Conservation (phyloP, 2,888 invertebrate genomes). For the Drosophila fulvimacula region DNA sequence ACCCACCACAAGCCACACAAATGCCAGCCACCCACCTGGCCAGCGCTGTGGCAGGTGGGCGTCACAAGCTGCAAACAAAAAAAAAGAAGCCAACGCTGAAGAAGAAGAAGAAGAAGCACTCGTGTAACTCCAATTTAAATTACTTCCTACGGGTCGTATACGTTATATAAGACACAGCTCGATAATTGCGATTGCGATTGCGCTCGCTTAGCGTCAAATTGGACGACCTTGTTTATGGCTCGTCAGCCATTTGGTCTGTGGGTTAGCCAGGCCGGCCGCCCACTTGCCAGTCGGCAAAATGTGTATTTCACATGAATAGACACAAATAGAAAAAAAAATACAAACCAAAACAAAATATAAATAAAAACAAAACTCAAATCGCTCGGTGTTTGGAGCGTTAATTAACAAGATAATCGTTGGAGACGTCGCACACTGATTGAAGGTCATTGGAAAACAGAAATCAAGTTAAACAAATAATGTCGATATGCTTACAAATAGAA, state of each 20-base stretch:
- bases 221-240: constrained; percentile 47
- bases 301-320: constrained; percentile 35
- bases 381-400: constrained; percentile 41
- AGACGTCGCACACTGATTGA: constrained; percentile 46
- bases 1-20: constrained; percentile 13
- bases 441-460: constrained; percentile 6
- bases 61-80: not conserved
- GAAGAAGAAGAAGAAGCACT: constrained; percentile 25
- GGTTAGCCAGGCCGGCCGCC: constrained; percentile 36
- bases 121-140: constrained; percentile 67
- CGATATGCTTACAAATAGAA: not conserved
- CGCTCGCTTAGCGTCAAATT: constrained; percentile 53
- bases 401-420: constrained; percentile 74
- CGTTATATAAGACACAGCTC: constrained; percentile 56
- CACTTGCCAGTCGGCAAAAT: constrained; percentile 44
- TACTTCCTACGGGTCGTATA: constrained; percentile 62
- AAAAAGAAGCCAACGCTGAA: constrained; percentile 17
- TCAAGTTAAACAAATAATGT: not conserved
- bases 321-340: constrained; percentile 7
- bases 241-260: constrained; percentile 23
- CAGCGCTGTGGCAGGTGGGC: constrained; percentile 28
- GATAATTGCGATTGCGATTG: constrained; percentile 48
- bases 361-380: constrained; percentile 17
- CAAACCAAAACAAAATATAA: not conserved
- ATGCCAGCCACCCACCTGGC: constrained; percentile 19